phyloP scores from a whole-genome alignment of 2,113 vertebrate genomes.

The Crotalus horridus region DNA sequence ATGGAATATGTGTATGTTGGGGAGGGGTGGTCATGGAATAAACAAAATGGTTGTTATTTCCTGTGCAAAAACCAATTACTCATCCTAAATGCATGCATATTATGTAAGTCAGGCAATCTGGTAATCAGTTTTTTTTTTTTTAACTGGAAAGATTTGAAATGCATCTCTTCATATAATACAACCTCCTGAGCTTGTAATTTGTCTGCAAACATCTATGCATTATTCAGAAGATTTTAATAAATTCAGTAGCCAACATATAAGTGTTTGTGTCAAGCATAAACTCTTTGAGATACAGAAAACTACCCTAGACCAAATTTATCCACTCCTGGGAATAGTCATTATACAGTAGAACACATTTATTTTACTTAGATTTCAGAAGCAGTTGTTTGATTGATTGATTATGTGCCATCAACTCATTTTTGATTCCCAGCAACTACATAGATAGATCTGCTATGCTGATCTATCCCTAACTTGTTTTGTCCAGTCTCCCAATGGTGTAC shows the following conservation, averaged over 20 bases:
- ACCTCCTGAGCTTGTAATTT: slow-evolving; percentile 21
- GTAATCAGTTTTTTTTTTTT: slow-evolving; percentile 37
- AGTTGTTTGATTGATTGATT: not conserved
- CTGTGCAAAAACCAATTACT: slow-evolving; percentile 30
- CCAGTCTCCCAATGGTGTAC: not conserved
- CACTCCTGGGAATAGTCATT: slow-evolving; percentile 16
- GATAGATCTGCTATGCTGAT: not conserved
- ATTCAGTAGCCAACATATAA: slow-evolving; percentile 46
- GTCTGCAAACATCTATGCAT: slow-evolving; percentile 46
- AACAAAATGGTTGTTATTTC: slow-evolving; percentile 34
- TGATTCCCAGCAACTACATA: not conserved
- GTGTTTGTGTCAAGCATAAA: slow-evolving; percentile 40
- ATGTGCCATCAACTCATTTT: not conserved
- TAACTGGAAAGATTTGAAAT: slow-evolving; percentile 39
- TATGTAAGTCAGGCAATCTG: slow-evolving; percentile 35
- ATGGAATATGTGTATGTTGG: not conserved
- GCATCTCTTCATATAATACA: slow-evolving; percentile 42
- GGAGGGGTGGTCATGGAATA: not conserved
- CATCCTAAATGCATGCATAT: slow-evolving; percentile 42
- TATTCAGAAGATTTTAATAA: slow-evolving; percentile 54
- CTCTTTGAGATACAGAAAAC: not conserved
- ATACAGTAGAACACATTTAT: not conserved
- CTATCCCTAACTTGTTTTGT: not conserved
- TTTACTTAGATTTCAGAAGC: not conserved
- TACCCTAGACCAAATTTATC: slow-evolving; percentile 41